These are phyloP conservation scores for Epirrita christyi DNA, from an alignment of 2,888 invertebrate genomes.

Conservation along the genomic window DNA sequence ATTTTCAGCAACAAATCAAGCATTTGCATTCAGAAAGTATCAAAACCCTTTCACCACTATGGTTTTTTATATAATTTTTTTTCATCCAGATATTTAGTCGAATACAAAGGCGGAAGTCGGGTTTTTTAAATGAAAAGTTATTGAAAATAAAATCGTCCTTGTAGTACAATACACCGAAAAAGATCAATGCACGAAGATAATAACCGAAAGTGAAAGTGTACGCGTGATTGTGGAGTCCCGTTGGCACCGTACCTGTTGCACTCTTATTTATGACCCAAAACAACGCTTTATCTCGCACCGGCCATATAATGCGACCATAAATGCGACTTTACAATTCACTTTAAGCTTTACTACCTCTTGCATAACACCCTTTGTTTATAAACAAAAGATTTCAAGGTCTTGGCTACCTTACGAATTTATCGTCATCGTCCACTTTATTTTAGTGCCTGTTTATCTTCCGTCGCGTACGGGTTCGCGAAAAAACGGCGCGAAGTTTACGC, in stretches of 20 bases:
- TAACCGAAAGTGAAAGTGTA: slow-evolving; percentile 78
- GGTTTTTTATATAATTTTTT: too few species aligned
- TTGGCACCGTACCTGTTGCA: slow-evolving; percentile 82
- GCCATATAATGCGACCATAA: slow-evolving; percentile 80
- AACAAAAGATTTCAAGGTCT: slow-evolving; percentile 79
- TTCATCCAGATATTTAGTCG: too few species aligned
- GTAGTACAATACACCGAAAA: slow-evolving; percentile 43
- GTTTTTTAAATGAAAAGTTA: too few species aligned
- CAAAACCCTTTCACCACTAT: too few species aligned
- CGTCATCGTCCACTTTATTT: slow-evolving; percentile 49
- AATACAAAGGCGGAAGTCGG: too few species aligned
- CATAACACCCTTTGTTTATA: slow-evolving; percentile 83
- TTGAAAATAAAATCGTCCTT: slow-evolving; percentile 11
- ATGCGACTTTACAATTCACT: slow-evolving; percentile 70
- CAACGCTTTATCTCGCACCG: slow-evolving; percentile 81
- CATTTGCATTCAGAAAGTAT: too few species aligned
- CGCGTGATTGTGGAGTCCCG: slow-evolving; percentile 78
- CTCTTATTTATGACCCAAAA: slow-evolving; percentile 84
- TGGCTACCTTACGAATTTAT: slow-evolving; percentile 59
- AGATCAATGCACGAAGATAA: slow-evolving; percentile 73
- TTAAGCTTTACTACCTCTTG: slow-evolving; percentile 68
- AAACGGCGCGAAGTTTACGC: slow-evolving; percentile 7
- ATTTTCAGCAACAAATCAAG: too few species aligned
- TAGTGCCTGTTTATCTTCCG: slow-evolving; percentile 63
- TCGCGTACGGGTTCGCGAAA: slow-evolving; percentile 50